phyloP scores from a whole-genome alignment of 2,113 vertebrate species.

The Phyllostomus hastatus region DNA sequence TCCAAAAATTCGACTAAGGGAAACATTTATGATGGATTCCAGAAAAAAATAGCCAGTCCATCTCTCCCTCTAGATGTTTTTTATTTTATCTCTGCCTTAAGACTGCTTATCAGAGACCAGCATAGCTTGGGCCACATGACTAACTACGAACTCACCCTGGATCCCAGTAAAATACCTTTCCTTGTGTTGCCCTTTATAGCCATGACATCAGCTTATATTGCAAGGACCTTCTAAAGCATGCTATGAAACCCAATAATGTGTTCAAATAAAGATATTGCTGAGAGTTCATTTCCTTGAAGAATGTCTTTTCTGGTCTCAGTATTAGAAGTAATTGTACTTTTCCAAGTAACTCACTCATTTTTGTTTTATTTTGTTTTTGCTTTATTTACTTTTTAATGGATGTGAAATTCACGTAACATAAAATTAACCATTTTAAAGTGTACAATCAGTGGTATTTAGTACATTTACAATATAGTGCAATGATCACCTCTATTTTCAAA shows the following conservation, averaged over 20 bases:
- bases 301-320: neutral
- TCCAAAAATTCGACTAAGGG: neutral
- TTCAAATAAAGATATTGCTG: slow-evolving; percentile 17
- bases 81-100: neutral
- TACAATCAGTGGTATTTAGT: neutral
- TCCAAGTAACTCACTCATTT: neutral
- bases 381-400: neutral
- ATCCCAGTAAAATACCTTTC: neutral
- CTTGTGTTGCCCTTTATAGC: neutral
- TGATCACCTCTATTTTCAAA: neutral
- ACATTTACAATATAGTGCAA: neutral
- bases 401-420: neutral
- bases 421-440: neutral
- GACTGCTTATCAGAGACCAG: neutral
- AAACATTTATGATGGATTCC: neutral
- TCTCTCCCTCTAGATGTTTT: neutral
- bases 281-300: slow-evolving; percentile 31
- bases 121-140: neutral
- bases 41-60: neutral
- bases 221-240: slow-evolving; percentile 23
- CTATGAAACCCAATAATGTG: neutral
- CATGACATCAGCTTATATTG: neutral
- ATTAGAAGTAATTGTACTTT: slow-evolving; percentile 13
- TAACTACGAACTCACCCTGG: neutral
- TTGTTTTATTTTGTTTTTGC: neutral